Base-by-base conservation (phyloP, 2,888 invertebrate genomes). In the Fabriciana adippe region DNA sequence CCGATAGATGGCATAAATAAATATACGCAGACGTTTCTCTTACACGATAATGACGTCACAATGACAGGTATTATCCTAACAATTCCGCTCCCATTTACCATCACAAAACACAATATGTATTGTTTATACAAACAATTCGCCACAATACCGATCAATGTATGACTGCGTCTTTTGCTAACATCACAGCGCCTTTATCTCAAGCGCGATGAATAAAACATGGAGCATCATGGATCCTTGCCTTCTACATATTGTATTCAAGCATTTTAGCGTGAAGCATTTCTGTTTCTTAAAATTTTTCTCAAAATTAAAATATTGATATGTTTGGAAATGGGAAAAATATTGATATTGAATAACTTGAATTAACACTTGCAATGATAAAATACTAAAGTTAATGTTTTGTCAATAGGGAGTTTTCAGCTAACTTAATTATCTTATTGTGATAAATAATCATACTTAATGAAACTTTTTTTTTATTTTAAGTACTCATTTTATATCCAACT, bases 141-240 rank as follows among this genome's bases (percentile, higher is more conserved):
- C 70, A 73, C 74, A 73, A 72, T 72, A 72, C 75, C 82, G 83
- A 83, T 87, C 87, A 86, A 88, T 85, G 84, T 81, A 85, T 83
- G 84, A 83, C 79, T 80, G 70, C 75, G 79, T 80, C 79, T 82
- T 75, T 72, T 78, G 82, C 82, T 81, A 84, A 79, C 82, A 81
- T 85, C 85, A 80, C 82, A 80, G 76, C 79, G 79, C 83, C 85
- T 85, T 84, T 85, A 85, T 86, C 83, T 84, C 78, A 79, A 77
- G 75, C 75, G 75, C 75, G 75, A 84, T 90, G 88, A 90, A 90
- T 90, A 88, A 89, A 85, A 88, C 88, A 90, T 88, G 76, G 70
- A 75, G 79, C 81, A 83, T 88, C 82, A 81, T 78, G 81, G 79
- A 79, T 73, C 61, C 67, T 67, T 69, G 73, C 72, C 66, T 75